These are phyloP conservation scores for Melipona bicolor DNA, from an alignment of 2,888 invertebrate genomes.

Conservation along the genomic window DNA sequence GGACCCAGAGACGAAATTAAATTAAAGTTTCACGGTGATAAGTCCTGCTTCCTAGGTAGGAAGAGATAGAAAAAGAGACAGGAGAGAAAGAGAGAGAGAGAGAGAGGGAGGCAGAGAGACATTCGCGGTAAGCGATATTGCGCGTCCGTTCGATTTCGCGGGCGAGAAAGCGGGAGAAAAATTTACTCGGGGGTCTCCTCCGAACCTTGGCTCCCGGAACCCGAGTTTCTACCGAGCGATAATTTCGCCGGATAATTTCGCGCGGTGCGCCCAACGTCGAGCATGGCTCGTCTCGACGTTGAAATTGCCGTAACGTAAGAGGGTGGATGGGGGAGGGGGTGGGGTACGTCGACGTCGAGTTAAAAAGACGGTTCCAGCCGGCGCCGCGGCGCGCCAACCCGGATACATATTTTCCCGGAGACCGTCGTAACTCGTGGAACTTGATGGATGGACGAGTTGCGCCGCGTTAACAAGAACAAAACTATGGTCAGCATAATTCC, in stretches of 20 bases:
- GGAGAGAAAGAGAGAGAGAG: too few species aligned
- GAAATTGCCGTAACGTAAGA: slow-evolving; percentile 1
- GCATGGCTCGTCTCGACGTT: background rate
- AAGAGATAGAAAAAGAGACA: too few species aligned
- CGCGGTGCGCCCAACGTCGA: too few species aligned
- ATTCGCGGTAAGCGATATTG: slow-evolving; percentile 27
- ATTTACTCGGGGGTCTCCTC: slow-evolving; percentile 22
- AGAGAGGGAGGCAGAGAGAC: background rate
- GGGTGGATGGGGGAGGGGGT: too few species aligned
- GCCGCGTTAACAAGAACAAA: slow-evolving; percentile 46
- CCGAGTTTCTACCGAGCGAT: background rate
- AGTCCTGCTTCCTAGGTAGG: slow-evolving; percentile 51
- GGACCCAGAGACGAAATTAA: slow-evolving; percentile 71
- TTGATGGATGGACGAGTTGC: slow-evolving; percentile 56
- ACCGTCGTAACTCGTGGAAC: slow-evolving; percentile 41
- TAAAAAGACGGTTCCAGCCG: slow-evolving; percentile 14
- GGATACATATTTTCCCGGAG: slow-evolving; percentile 54
- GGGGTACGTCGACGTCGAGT: background rate
- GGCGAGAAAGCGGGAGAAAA: slow-evolving; percentile 35
- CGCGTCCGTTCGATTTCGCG: slow-evolving; percentile 44
- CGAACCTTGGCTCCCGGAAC: background rate
- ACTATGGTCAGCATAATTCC: slow-evolving; percentile 57
- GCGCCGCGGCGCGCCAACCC: background rate
- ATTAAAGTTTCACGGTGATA: slow-evolving; percentile 77
- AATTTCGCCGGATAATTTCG: slow-evolving; percentile 19